These are phyloP conservation scores for Threskiornis aethiopicus DNA, from an alignment of 2,797 vertebrate genomes.

Conservation along the genomic window DNA sequence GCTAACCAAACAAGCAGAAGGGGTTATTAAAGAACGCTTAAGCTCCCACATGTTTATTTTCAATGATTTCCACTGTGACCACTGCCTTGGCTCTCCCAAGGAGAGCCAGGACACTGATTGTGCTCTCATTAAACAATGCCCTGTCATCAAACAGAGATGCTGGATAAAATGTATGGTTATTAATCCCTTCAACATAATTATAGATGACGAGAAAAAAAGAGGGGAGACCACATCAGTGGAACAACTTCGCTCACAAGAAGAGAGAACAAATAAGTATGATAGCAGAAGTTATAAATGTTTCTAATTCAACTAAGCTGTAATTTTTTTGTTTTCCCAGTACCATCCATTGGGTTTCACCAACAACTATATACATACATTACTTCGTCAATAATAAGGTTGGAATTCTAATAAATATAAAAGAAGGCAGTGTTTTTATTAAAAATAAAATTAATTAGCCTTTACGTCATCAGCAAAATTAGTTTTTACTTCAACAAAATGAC, in stretches of 20 bases:
- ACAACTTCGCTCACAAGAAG: neutral
- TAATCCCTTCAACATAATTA: constrained; percentile 8
- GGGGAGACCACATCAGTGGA: neutral
- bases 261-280: neutral
- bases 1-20: constrained; percentile 60
- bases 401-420: neutral
- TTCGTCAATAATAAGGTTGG: neutral
- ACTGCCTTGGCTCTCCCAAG: neutral
- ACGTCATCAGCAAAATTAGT: neutral
- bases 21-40: constrained; percentile 45
- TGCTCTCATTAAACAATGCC: constrained; percentile 21
- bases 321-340: neutral
- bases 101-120: neutral
- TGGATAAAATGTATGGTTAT: constrained; percentile 9
- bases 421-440: neutral
- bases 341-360: neutral
- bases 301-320: neutral
- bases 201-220: neutral
- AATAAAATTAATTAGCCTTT: neutral
- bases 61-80: neutral
- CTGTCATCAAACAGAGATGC: neutral
- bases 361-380: neutral
- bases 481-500: neutral
- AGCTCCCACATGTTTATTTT: constrained; percentile 58
- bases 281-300: neutral